Base-by-base conservation (phyloP, 2,797 vertebrate species). In the Myripristis murdjan region DNA sequence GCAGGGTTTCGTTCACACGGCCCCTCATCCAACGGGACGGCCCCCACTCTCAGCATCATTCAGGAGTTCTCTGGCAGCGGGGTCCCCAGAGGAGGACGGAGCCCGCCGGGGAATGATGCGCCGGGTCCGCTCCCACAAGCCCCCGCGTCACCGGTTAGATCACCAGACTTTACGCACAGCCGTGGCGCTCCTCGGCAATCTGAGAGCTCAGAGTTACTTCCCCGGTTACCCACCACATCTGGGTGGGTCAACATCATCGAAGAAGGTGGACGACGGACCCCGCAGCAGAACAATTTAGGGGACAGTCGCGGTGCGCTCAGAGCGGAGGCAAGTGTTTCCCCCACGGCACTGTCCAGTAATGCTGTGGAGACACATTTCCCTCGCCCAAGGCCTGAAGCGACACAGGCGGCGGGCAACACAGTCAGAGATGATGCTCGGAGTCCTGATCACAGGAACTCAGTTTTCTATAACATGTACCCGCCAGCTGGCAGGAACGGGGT, bases 51-150 rank as follows among this genome's bases (percentile, higher is more conserved):
- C 39, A 48, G 47, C 39, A 0, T 26, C 26, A 47, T 39, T 7
- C 78, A 83, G 52, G 93, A 94, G 66, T 91, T 90, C 53, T 94
- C 93, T 1, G 93, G 93, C 59, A 89, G 81, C 26, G 92, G 93
- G 26, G 77, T 92, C 43, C 89, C 81, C 0, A 60, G 91, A 33
- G 87, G 84, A 53, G 87, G 86, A 52, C 79, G 81, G 4, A 88
- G 75, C 2, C 18, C 78, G 51, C 8, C 76, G 14, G 72, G 64
- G 18, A 66, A 75, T 8, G 76, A 78, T 11, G 37, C 37, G 12
- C 14, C 20, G 53, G 62, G 37, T 64, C 60, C 5, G 23, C 15
- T 33, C 2, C 81, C 62, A 20, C 69, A 24, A 33, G 28, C 64
- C 59, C 49, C 44, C 0, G 53, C 15, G 15, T 23, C 68, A 1